phyloP scores from a whole-genome alignment of 1,140 invertebrate species.

The Sinella curviseta region DNA sequence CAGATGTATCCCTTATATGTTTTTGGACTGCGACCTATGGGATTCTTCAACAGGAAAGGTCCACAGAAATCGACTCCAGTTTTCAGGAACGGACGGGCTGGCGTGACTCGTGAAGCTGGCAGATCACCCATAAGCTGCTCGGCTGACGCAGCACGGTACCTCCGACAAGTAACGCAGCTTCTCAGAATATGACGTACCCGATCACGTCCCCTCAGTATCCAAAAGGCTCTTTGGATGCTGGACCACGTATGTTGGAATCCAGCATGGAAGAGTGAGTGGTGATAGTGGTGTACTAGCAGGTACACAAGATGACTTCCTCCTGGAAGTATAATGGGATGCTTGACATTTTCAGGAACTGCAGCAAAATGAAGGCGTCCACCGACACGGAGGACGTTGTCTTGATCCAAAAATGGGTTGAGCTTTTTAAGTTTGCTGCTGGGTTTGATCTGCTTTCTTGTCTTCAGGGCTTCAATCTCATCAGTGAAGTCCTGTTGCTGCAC shows the following conservation, averaged over 20 bases:
- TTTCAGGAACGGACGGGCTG: neutral
- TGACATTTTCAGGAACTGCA: neutral
- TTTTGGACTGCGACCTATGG: neutral
- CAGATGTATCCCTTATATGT: neutral
- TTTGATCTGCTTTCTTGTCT: neutral
- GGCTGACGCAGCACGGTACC: too few relatives aligned
- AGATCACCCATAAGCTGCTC: too few relatives aligned
- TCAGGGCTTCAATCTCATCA: neutral
- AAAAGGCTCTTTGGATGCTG: too few relatives aligned
- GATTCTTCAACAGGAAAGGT: neutral
- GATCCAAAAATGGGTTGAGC: constrained; percentile 38
- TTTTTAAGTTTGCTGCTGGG: neutral
- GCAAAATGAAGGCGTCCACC: constrained; percentile 42
- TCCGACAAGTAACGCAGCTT: too few relatives aligned
- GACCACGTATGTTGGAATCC: too few relatives aligned
- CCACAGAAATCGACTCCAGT: neutral
- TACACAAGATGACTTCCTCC: constrained; percentile 40
- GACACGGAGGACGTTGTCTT: constrained; percentile 42
- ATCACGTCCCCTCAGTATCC: too few relatives aligned
- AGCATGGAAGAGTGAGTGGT: constrained; percentile 46
- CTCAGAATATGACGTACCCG: too few relatives aligned
- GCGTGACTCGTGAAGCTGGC: too few relatives aligned
- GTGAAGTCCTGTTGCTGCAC: neutral
- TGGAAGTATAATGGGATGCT: neutral
- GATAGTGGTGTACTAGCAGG: constrained; percentile 52